Base-by-base conservation (phyloP, 1,140 invertebrate genomes). In the Drosophila bifasciata region DNA sequence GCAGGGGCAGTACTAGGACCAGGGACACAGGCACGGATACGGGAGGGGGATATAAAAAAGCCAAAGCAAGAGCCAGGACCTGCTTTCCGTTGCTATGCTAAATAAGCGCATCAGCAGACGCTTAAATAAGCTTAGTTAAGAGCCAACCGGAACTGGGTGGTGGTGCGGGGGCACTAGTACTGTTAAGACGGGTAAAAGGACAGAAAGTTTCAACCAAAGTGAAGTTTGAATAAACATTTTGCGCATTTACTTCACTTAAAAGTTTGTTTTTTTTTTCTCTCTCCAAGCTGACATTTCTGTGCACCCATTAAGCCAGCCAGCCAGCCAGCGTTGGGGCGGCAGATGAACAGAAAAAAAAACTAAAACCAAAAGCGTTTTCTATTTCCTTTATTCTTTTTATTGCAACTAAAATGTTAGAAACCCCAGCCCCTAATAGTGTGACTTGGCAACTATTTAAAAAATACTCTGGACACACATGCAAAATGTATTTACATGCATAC, bases 211-310 rank as follows among this genome's bases (percentile, higher is more conserved):
- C 73, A 75, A 64, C 69, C 85, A 74, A 86, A 86, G 84, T 77
- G 77, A 86, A 86, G 81, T 86, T 86, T 86, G 81, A 86, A 86
- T 86, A 86, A 86, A 86, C 81, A 86, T 86, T 86, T 88, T 88
- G 83, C 81, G 83, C 81, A 88, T 86, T 86, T 86, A 86, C 81
- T 86, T 86, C 74, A 86, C 81, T 86, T 86, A 86, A 86, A 86
- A 86, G 74, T 88, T 86, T 58, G 50, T 57, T 67, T 75, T 86
- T 77, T 78, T 77, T n/a, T n/a, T n/a, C n/a, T n/a, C n/a, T n/a
- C n/a, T n/a, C 60, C 72, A 59, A 76, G 77, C 80, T 67, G 77
- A 86, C 75, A 85, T 81, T 86, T 77, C 63, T 67, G 72, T 62
- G 72, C 60, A 72, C 62, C 80, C 76, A 84, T 84, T 84, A 85